Evolutionary conservation across 23 tunicate species (phyloP), one percentile per base, ranked within the genome.

Genomic region (Trididemnum clinides): DNA sequence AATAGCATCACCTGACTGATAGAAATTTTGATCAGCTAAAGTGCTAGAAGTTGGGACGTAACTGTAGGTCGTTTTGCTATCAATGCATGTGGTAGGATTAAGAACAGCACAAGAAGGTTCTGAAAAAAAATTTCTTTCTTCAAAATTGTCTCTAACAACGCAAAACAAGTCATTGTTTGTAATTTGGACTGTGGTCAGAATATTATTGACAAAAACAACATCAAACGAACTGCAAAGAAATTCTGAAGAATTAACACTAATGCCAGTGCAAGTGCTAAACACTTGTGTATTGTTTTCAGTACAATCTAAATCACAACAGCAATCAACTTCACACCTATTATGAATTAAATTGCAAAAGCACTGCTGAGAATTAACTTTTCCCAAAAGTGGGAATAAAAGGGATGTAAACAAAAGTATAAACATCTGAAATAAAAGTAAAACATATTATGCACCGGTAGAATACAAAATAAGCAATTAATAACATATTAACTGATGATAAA

Each of bases 301-400:
- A 10, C 85, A 77, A 75, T 91, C 87, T 22, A 84, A 88, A 72
- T 94, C 98, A 89, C 98, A 94, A 65, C 98, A 94, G 50, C 98
- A 94, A 51, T 94, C 86, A 1, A 74, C 90, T 29, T 94, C 94
- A 82, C 98, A 94, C 0, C 51, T 1, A 0, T 33, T 57, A 30
- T 33, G 28, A 0, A 66, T 81, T 19, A 89, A 57, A 82, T 94
- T 88, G 82, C 98, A 94, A 18, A 72, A 39, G 51, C 98, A 93
- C 0, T 80, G 57, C 31, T 85, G 82, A 66, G 75, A 66, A 59
- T 59, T 59, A 10, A n/a, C 66, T n/a, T 4, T 28, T 19, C 27
- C 21, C 20, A 59, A 10, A 19, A n/a, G 27, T 19, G 5, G 15
- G 54, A 44, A 59, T 28, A 59, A n/a, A n/a, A n/a, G n/a, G n/a